Base-by-base conservation (phyloP, 1,140 invertebrate genomes). In the Trissolcus basalis region DNA sequence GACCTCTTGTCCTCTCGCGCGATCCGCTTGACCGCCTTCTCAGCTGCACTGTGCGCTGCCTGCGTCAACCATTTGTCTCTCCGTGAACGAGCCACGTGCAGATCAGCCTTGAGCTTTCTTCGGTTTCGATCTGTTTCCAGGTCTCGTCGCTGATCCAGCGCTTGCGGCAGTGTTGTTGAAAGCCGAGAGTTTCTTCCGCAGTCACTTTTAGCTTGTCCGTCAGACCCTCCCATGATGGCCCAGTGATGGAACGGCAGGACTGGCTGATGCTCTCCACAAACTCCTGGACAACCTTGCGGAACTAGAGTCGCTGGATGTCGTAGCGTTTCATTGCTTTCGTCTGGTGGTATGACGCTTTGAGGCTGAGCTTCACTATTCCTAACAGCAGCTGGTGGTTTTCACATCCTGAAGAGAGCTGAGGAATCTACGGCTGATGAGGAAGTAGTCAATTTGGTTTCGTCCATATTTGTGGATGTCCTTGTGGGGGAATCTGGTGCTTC, bases 371-470 rank as follows among this genome's bases (percentile, higher is more conserved):
- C 6, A 68, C 10, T 4, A 44, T 41, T 58, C 64, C 64, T 3
- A 68, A 0, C 2, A 68, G 33, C 14, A 68, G 54, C 10, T 69
- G 56, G 1, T 69, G 49, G 49, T n/a, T n/a, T n/a, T n/a, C n/a
- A n/a, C n/a, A n/a, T n/a, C n/a, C n/a, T n/a, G n/a, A n/a, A n/a
- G n/a, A n/a, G n/a, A n/a, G n/a, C n/a, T n/a, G n/a, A n/a, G n/a
- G n/a, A n/a, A n/a, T n/a, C n/a, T n/a, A n/a, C n/a, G n/a, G n/a
- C n/a, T n/a, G n/a, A n/a, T n/a, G n/a, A n/a, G n/a, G n/a, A n/a
- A n/a, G n/a, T 61, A 14, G 48, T 61, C 36, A 4, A 61, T 61
- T 12, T 61, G 56, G n/a, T 51, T 61, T n/a, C 12, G 16, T 5
- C 13, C 53, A 15, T 63, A 63, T 44, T 63, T 63, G 12, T 50